Evolutionary conservation across 2,797 vertebrate genomes (phyloP).

Genomic region (Scyliorhinus canicula): DNA sequence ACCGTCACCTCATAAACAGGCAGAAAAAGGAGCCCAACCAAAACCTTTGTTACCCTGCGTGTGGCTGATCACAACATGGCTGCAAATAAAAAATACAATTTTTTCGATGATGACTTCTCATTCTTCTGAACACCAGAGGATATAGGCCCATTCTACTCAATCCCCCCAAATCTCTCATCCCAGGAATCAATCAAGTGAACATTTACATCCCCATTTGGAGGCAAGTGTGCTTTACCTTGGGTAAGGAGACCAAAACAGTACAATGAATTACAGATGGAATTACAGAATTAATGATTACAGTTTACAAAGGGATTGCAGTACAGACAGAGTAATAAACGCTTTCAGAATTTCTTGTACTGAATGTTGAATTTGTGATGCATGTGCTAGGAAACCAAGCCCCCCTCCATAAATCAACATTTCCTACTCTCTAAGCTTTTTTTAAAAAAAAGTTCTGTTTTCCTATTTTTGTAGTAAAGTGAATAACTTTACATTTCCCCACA

Average conservation of each 20-base stretch:
- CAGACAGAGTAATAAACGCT: not conserved
- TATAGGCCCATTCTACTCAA: not conserved
- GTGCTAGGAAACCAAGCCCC: not conserved
- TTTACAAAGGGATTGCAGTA: not conserved
- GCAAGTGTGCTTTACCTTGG: not conserved
- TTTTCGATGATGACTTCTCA: not conserved
- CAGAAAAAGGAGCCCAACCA: no score
- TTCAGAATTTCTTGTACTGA: no score
- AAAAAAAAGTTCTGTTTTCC: not conserved
- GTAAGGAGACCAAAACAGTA: not conserved
- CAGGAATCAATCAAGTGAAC: not conserved
- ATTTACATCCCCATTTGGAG: not conserved
- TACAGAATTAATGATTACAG: not conserved
- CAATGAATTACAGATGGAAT: not conserved
- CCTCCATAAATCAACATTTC: not conserved
- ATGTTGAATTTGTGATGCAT: not conserved
- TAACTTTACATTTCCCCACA: not conserved
- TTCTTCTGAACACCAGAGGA: not conserved
- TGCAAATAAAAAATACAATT: no score
- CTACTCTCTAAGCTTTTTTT: not conserved
- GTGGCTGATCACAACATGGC: no score
- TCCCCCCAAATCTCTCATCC: not conserved
- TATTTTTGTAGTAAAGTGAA: not conserved
- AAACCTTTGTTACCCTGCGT: no score
- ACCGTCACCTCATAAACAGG: no score